phyloP scores from a whole-genome alignment of 2,888 invertebrate species.

The Nomada hirtipes region DNA sequence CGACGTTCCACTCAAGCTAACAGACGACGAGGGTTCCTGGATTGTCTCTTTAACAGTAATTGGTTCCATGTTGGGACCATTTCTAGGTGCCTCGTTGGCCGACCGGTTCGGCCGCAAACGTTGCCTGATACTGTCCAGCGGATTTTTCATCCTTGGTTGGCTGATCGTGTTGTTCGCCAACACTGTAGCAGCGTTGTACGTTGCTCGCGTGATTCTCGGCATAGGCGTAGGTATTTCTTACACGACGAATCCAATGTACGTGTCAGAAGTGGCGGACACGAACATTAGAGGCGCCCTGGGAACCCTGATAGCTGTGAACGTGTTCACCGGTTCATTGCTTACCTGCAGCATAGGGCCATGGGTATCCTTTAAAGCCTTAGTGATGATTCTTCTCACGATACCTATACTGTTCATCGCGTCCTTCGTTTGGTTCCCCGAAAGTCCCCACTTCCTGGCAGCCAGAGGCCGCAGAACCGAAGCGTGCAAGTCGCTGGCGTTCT shows the following conservation, averaged over 20 bases:
- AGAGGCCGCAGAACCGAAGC: slow-evolving; percentile 76
- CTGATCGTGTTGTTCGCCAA: slow-evolving; percentile 76
- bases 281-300: slow-evolving; percentile 81
- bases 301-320: slow-evolving; percentile 81
- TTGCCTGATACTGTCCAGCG: slow-evolving; percentile 78
- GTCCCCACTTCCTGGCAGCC: slow-evolving; percentile 77
- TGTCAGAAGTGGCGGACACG: slow-evolving; percentile 81
- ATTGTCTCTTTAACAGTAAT: slow-evolving; percentile 81
- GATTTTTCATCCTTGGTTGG: slow-evolving; percentile 82
- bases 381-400: slow-evolving; percentile 70
- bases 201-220: slow-evolving; percentile 78
- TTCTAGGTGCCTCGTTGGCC: slow-evolving; percentile 78
- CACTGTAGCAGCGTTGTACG: slow-evolving; percentile 75
- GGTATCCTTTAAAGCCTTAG: slow-evolving; percentile 73
- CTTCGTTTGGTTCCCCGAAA: slow-evolving; percentile 82
- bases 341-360: slow-evolving; percentile 80
- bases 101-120: slow-evolving; percentile 79
- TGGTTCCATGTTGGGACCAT: slow-evolving; percentile 82
- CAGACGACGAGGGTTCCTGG: slow-evolving; percentile 79
- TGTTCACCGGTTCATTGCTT: slow-evolving; percentile 81
- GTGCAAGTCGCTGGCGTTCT: slow-evolving; percentile 74
- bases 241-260: slow-evolving; percentile 82
- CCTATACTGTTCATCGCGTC: slow-evolving; percentile 77
- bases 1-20: slow-evolving; percentile 76
- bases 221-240: slow-evolving; percentile 82